Base-by-base conservation (phyloP, 2,888 invertebrate species). In the Geophilus truncorum region DNA sequence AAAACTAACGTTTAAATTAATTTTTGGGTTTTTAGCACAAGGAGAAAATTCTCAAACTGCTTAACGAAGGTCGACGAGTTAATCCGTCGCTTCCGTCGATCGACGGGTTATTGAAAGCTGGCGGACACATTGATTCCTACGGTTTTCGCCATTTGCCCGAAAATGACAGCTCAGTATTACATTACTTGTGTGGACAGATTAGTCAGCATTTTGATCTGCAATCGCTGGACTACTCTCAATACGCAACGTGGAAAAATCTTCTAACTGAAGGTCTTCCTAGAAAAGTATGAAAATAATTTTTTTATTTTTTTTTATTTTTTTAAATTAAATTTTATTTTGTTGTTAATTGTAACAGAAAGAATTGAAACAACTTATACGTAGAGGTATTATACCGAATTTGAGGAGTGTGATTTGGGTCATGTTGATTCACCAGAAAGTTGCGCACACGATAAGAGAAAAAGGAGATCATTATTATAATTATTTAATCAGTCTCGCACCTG, bases 161-260 rank as follows among this genome's bases (percentile, higher is more conserved):
- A 18, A 87, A 87, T 79, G 86, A 87, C 21, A 86, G 87, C 1
- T 84, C 88, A 51, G 85, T 88, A 28, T 84, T 89, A 23, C 89
- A 90, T 83, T 89, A 89, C 84, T 86, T 89, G 82, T 89, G 89
- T 83, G 87, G 87, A 30, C 88, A 89, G 83, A 85, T 89, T 18
- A 85, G 86, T 77, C 84, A 85, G 57, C 88, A 88, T 84, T 89
- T 88, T 83, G 84, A 86, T 15, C 84, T 85, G 15, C 85, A 86
- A 0, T 82, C 84, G 1, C 86, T 86, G 77, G 85, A 86, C 77
- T 84, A 86, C 32, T 87, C 87, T 82, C 87, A 87, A 82, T 84
- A 84, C 45, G 28, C 28, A 6, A 23, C 28, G 9, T 82, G 82
- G 82, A 80, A 80, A 40, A 78, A 82, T 18, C 32, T 82, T 32